phyloP scores from a whole-genome alignment of 2,888 invertebrate species.

The Argyresthia goedartella region DNA sequence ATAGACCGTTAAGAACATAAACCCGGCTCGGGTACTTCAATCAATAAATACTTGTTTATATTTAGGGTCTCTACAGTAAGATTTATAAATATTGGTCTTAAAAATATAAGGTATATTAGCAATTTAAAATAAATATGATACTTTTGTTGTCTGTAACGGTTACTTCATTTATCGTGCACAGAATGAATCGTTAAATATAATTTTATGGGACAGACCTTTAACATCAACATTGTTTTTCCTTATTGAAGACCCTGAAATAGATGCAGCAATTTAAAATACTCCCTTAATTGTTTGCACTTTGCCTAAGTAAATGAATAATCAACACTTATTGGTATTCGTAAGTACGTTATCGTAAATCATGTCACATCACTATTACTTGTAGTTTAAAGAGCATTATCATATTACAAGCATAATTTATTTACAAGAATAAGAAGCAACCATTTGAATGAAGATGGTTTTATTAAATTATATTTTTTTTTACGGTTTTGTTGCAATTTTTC shows the following conservation, averaged over 20 bases:
- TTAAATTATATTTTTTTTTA: too few species aligned
- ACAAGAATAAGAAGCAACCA: too few species aligned
- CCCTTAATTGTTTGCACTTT: constrained; percentile 19
- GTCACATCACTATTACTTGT: not conserved
- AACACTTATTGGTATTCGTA: not conserved
- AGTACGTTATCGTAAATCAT: not conserved
- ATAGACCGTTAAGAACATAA: too few species aligned
- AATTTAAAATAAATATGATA: not conserved
- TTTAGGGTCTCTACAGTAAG: too few species aligned
- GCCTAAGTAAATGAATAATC: not conserved
- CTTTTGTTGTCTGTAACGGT: not conserved
- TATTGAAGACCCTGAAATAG: constrained; percentile 32
- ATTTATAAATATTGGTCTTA: too few species aligned
- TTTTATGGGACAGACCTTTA: constrained; percentile 39
- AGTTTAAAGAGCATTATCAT: not conserved
- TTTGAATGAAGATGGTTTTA: too few species aligned
- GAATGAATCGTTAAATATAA: constrained; percentile 27
- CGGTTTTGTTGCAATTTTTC: too few species aligned
- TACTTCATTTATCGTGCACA: not conserved
- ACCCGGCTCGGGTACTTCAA: too few species aligned
- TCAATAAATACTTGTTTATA: too few species aligned
- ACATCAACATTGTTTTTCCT: constrained; percentile 46
- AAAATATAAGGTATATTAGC: too few species aligned
- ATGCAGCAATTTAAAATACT: constrained; percentile 21
- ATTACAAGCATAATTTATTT: not conserved